phyloP scores from a whole-genome alignment of 1,140 invertebrate species.

The Drosophila equinoxialis region DNA sequence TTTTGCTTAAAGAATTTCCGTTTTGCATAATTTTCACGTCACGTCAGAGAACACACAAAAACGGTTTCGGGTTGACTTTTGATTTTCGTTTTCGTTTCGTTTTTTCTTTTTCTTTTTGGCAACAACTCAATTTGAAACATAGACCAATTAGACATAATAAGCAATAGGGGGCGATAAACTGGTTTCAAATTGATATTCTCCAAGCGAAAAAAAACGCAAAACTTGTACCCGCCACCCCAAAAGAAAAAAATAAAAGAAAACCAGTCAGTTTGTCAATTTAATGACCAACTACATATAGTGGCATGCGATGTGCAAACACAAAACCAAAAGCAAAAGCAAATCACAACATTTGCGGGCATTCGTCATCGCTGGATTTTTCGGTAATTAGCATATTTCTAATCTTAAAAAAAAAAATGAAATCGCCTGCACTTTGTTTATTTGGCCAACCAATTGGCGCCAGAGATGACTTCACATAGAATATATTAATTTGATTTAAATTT shows the following conservation, averaged over 20 bases:
- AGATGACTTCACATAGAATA: conserved; percentile 56
- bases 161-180: conserved; percentile 51
- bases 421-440: conserved; percentile 68
- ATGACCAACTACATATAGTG: conserved; percentile 31
- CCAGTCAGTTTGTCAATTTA: conserved; percentile 36
- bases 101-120: conserved; percentile 14
- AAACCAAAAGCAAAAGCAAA: conserved; percentile 13
- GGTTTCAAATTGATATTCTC: conserved; percentile 49
- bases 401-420: conserved; percentile 19
- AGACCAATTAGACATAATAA: conserved; percentile 48
- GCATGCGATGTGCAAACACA: conserved; percentile 45
- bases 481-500: conserved; percentile 10
- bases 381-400: conserved; percentile 56
- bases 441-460: conserved; percentile 68
- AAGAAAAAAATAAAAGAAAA: conserved; percentile 21
- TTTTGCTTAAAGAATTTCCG: conserved; percentile 55
- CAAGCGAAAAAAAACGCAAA: conserved; percentile 26
- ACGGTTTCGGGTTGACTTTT: neutral
- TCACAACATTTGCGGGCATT: conserved; percentile 45
- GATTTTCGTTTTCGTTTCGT: conserved; percentile 3
- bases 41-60: conserved; percentile 13
- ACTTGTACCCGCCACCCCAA: conserved; percentile 11
- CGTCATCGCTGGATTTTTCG: conserved; percentile 52
- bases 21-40: conserved; percentile 34
- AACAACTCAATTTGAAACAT: conserved; percentile 41